Conservation (phyloP, 2,888 invertebrate species). For the Dusona sp. region DNA sequence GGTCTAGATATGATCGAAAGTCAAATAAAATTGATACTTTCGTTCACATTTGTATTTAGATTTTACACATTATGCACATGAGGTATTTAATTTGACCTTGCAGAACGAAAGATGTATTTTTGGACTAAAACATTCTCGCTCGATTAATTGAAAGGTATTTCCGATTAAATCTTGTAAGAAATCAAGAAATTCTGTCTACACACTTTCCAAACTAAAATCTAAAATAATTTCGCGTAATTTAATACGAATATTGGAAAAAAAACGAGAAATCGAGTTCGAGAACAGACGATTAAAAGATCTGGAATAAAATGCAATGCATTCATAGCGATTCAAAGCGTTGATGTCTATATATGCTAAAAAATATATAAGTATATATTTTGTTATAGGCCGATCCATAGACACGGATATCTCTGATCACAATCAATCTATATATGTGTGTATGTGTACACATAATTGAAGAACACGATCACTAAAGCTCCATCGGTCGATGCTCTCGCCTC, state of each 20-base stretch:
- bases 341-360: background rate
- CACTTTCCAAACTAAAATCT: background rate
- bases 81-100: too few species aligned
- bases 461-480: slow-evolving; percentile 26
- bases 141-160: background rate
- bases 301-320: background rate
- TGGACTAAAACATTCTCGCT: background rate
- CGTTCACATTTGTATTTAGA: background rate
- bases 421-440: slow-evolving; percentile 8
- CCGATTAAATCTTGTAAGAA: background rate
- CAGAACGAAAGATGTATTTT: too few species aligned
- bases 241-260: too few species aligned
- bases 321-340: background rate
- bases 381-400: background rate
- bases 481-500: slow-evolving; percentile 55
- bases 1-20: background rate
- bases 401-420: background rate
- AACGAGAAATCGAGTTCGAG: background rate
- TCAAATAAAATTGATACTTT: background rate
- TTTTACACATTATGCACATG: background rate
- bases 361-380: background rate
- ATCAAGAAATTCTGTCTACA: background rate
- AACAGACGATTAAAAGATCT: background rate
- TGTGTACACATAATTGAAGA: slow-evolving; percentile 9
- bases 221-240: background rate